Percentiles rank a stretch among this genome's conserved stretches.
These are phyloP conservation scores for Trichogramma pretiosum DNA, from an alignment of 1,140 invertebrate genomes.

Conservation along the genomic window DNA sequence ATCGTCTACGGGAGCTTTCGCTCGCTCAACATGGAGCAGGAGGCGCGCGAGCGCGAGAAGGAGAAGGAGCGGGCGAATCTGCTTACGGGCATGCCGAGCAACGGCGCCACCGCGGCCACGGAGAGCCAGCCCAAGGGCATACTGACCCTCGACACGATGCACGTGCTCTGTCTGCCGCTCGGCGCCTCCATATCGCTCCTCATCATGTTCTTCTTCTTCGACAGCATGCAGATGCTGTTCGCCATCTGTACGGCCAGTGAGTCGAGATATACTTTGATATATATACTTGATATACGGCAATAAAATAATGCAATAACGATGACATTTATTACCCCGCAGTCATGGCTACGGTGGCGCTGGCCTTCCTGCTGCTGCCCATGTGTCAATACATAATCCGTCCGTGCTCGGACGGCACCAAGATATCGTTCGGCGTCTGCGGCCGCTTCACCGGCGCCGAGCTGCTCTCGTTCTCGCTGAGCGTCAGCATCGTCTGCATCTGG, in stretches of 20 bases:
- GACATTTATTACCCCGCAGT: no score
- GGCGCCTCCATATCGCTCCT: constrained; percentile 92
- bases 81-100: constrained; percentile 41
- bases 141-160: constrained; percentile 91
- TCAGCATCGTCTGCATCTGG: constrained; percentile 93
- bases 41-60: constrained; percentile 75
- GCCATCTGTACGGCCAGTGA: constrained; percentile 95
- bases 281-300: no score
- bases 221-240: constrained; percentile 96
- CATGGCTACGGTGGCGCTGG: constrained; percentile 90
- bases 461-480: constrained; percentile 82
- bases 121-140: constrained; percentile 54
- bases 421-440: constrained; percentile 85
- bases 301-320: no score
- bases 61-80: constrained; percentile 64
- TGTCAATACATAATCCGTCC: constrained; percentile 91
- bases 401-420: constrained; percentile 77
- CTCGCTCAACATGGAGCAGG: constrained; percentile 88
- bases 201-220: constrained; percentile 98
- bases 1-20: constrained; percentile 95
- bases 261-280: no score
- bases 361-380: constrained; percentile 91
- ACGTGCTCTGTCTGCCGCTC: constrained; percentile 90
- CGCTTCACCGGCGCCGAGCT: constrained; percentile 89
- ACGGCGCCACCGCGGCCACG: constrained; percentile 26